These are phyloP conservation scores for Linyphia triangularis DNA, from an alignment of 2,888 invertebrate species.

Conservation along the genomic window DNA sequence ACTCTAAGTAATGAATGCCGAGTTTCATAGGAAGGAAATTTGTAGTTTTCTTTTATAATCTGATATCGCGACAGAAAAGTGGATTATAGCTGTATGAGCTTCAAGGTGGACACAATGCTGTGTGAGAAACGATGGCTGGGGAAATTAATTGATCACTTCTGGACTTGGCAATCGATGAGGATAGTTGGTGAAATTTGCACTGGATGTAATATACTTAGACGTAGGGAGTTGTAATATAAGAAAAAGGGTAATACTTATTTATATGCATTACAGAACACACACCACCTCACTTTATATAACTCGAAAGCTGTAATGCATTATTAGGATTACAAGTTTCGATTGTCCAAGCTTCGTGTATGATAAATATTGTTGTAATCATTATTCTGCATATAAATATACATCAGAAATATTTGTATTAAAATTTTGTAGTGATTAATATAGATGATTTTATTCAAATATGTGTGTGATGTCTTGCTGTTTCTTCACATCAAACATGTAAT, in stretches of 20 bases:
- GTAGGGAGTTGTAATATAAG: not conserved
- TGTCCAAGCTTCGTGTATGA: too few species aligned
- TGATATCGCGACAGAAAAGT: not conserved
- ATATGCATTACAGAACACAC: not conserved
- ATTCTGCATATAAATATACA: too few species aligned
- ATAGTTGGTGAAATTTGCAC: too few species aligned
- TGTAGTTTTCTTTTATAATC: not conserved
- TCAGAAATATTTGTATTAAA: too few species aligned
- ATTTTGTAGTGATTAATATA: too few species aligned
- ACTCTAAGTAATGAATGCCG: conserved; percentile 13
- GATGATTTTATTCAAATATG: too few species aligned
- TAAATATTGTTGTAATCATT: too few species aligned
- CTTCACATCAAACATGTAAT: too few species aligned
- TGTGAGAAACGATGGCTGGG: not conserved
- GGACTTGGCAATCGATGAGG: not conserved
- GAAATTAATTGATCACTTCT: not conserved
- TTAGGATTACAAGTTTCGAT: too few species aligned
- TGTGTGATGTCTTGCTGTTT: too few species aligned
- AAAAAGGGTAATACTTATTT: not conserved
- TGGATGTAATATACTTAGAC: not conserved
- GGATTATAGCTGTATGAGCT: not conserved
- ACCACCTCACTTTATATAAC: not conserved
- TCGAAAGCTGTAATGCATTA: not conserved
- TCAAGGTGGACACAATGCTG: not conserved
- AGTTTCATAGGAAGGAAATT: conserved; percentile 8